phyloP scores from a whole-genome alignment of 2,113 vertebrate genomes.

The Tringa solitaria region DNA sequence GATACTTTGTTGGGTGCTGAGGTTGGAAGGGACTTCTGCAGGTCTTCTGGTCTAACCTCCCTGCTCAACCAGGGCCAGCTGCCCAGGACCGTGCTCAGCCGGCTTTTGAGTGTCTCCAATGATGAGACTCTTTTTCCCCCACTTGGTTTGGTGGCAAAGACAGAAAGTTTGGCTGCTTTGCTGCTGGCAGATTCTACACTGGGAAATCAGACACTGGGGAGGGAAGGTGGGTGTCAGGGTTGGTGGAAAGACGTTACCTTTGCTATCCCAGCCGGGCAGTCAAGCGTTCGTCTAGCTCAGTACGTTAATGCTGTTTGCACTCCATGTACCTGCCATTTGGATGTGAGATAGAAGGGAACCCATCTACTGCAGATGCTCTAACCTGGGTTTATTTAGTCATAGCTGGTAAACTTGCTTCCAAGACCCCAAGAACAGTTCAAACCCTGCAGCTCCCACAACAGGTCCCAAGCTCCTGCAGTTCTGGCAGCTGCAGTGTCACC shows the following conservation, averaged over 20 bases:
- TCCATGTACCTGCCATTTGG: not conserved
- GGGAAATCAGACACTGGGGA: not conserved
- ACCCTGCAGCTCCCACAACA: not conserved
- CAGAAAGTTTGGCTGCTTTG: not conserved
- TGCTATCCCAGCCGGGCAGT: not conserved
- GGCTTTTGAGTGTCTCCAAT: not conserved
- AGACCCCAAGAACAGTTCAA: not conserved
- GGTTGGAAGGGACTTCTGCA: not conserved
- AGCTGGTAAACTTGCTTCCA: not conserved
- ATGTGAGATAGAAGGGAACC: not conserved
- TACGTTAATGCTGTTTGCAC: not conserved
- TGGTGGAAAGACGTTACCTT: not conserved
- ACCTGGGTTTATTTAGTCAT: not conserved
- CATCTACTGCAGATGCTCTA: not conserved
- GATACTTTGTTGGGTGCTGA: not conserved
- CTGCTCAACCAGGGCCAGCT: not conserved
- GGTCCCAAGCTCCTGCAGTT: not conserved
- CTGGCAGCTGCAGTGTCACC: not conserved
- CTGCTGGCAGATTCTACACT: not conserved
- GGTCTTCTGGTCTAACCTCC: not conserved
- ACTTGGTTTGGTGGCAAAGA: not conserved
- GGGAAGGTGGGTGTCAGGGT: not conserved
- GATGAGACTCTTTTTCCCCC: not conserved
- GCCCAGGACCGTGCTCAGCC: accelerated
- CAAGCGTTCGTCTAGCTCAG: accelerated